Percentiles rank a stretch among this genome's conserved stretches.
Conservation (phyloP, 2,888 invertebrate genomes). For the Sesamia inferens region DNA sequence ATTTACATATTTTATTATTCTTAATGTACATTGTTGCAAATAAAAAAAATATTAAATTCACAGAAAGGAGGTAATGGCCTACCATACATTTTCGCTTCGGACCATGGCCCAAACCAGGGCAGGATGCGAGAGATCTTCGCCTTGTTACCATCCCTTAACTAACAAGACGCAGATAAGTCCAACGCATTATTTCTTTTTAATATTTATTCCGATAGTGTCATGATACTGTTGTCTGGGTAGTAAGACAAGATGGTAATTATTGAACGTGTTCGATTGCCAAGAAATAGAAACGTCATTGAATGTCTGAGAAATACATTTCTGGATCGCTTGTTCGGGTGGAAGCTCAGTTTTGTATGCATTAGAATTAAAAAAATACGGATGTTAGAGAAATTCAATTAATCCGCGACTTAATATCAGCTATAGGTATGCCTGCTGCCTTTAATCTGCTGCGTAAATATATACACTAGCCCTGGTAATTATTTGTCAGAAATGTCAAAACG, state of each 20-base stretch:
- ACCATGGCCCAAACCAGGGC: too few species aligned
- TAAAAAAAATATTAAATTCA: too few species aligned
- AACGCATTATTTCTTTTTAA: background rate
- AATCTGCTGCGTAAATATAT: constrained; percentile 33
- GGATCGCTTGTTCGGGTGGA: background rate
- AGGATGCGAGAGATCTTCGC: too few species aligned
- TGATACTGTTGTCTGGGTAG: background rate
- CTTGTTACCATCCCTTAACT: too few species aligned
- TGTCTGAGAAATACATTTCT: constrained; percentile 8
- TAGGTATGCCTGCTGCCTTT: constrained; percentile 7
- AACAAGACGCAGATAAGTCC: background rate
- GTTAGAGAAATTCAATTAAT: constrained; percentile 30
- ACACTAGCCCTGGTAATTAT: constrained; percentile 40
- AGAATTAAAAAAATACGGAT: constrained; percentile 2
- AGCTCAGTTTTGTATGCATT: background rate
- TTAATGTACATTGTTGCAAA: too few species aligned
- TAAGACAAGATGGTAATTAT: constrained; percentile 11
- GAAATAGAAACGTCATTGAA: constrained; percentile 31
- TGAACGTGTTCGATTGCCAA: constrained; percentile 26
- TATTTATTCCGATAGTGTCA: constrained; percentile 13
- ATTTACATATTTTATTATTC: too few species aligned
- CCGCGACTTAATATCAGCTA: constrained; percentile 2
- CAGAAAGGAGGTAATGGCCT: too few species aligned
- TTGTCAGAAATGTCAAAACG: constrained; percentile 58
- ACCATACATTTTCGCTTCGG: too few species aligned